These are phyloP conservation scores for Druon quercuslanigerum DNA, from an alignment of 1,140 invertebrate genomes.

Conservation along the genomic window DNA sequence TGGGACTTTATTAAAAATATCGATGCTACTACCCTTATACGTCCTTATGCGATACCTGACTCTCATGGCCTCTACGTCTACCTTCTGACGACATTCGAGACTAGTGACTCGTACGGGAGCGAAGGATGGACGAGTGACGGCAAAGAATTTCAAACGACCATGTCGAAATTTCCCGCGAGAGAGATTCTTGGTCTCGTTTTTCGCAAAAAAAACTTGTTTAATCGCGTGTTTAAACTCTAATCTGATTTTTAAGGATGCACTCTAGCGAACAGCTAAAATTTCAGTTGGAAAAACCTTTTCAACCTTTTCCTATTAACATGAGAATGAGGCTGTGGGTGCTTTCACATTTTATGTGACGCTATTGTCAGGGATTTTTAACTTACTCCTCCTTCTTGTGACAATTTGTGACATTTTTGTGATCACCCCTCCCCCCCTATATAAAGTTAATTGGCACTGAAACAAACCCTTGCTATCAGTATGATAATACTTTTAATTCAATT, in stretches of 20 bases:
- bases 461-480: too few relatives aligned
- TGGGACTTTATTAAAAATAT: slow-evolving; percentile 52
- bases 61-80: background rate
- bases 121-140: background rate
- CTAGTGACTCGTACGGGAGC: background rate
- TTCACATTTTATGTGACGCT: too few relatives aligned
- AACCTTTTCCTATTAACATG: background rate
- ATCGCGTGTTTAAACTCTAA: slow-evolving; percentile 10
- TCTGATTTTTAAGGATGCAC: slow-evolving; percentile 23
- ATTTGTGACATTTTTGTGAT: too few relatives aligned
- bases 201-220: slow-evolving; percentile 8
- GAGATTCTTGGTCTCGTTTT: slow-evolving; percentile 12
- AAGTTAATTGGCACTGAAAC: too few relatives aligned
- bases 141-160: slow-evolving; percentile 27
- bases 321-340: background rate
- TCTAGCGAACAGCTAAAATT: slow-evolving; percentile 5
- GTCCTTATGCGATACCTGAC: background rate
- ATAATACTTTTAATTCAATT: too few relatives aligned
- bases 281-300: background rate
- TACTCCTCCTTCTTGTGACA: too few relatives aligned
- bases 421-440: too few relatives aligned
- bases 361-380: too few relatives aligned
- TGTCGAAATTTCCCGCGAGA: slow-evolving; percentile 30
- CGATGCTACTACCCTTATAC: background rate
- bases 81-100: background rate